Conservation (phyloP, 2,113 vertebrate genomes). For the Vimba vimba region DNA sequence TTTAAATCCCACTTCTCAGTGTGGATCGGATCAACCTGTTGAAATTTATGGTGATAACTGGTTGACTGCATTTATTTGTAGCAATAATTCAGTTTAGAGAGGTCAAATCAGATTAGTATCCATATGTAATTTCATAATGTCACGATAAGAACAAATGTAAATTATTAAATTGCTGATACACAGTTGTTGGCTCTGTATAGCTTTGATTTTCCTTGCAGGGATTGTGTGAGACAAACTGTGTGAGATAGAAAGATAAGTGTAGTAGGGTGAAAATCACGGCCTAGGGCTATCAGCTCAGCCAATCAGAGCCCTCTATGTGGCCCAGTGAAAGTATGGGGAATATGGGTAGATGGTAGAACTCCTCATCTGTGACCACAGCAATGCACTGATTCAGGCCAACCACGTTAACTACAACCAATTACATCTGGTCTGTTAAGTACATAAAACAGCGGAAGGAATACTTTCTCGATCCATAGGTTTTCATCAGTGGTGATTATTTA, state of each 20-base stretch:
- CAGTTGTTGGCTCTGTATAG: not conserved
- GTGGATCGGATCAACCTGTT: not conserved
- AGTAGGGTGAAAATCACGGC: conserved; percentile 26
- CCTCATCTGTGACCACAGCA: conserved; percentile 25
- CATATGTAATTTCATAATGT: not conserved
- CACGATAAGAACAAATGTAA: not conserved
- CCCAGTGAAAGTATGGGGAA: conserved; percentile 45
- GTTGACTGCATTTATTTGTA: not conserved
- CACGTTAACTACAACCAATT: not conserved
- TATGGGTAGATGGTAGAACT: conserved; percentile 47
- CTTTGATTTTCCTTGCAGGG: not conserved
- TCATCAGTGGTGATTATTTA: not conserved
- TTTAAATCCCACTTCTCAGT: not conserved
- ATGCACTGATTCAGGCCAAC: conserved; percentile 24
- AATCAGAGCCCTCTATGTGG: conserved; percentile 43
- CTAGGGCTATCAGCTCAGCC: conserved; percentile 44
- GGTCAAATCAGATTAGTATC: not conserved
- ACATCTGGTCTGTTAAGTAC: not conserved
- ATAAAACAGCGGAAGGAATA: not conserved
- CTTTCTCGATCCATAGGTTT: not conserved
- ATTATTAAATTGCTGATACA: not conserved
- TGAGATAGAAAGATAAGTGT: conserved; percentile 45
- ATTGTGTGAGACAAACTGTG: conserved; percentile 26
- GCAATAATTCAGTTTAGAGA: not conserved
- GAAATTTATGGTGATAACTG: not conserved